Conservation (phyloP, 2,888 invertebrate genomes). For the Adelognathus sp. region DNA sequence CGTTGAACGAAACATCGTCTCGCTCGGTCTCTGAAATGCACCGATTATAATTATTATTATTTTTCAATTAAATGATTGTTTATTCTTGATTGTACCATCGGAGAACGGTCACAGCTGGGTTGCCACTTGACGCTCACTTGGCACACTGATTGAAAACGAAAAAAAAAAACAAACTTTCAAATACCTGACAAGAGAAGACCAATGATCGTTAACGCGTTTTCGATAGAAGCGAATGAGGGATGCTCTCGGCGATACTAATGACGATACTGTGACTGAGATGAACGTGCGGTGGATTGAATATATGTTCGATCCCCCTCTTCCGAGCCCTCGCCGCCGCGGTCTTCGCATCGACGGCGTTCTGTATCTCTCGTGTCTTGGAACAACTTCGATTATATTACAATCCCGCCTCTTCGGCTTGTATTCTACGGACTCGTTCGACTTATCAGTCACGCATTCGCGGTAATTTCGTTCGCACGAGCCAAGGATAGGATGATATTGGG, state of each 20-base stretch:
- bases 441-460: slow-evolving; percentile 32
- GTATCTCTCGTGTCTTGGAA: not conserved
- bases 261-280: slow-evolving; percentile 58
- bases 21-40: slow-evolving; percentile 44
- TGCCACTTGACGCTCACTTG: slow-evolving; percentile 3
- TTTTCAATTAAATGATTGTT: not conserved
- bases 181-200: slow-evolving; percentile 17
- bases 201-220: not conserved
- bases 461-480: slow-evolving; percentile 23
- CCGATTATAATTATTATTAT: not conserved
- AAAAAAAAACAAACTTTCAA: not conserved
- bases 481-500: slow-evolving; percentile 36
- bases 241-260: slow-evolving; percentile 60
- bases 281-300: slow-evolving; percentile 58
- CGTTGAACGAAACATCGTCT: slow-evolving; percentile 57
- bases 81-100: not conserved
- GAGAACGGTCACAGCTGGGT: not conserved
- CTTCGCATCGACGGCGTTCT: slow-evolving; percentile 10
- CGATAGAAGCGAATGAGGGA: not conserved
- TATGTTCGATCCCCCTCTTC: slow-evolving; percentile 61
- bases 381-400: not conserved
- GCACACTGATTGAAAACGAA: not conserved
- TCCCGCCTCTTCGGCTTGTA: not conserved
- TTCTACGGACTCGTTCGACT: slow-evolving; percentile 13
- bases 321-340: not conserved